Base-by-base conservation (phyloP, 2,113 vertebrate genomes). In the Geothlypis trichas region DNA sequence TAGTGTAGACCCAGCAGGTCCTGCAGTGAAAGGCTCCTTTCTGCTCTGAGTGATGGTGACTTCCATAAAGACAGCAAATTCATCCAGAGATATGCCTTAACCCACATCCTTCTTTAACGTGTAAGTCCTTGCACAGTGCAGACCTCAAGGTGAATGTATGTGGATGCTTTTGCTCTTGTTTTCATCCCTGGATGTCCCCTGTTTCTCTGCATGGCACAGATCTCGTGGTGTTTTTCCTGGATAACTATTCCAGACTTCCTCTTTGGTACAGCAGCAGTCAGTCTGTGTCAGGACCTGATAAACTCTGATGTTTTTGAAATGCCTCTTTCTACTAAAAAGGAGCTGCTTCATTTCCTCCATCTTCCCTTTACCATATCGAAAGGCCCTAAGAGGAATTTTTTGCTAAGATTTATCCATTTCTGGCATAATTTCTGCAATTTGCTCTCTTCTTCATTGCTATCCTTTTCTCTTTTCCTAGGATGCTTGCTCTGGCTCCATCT, bases 1-100 rank as follows among this genome's bases (percentile, higher is more conserved):
- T 72, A 58, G 44, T n/a, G 71, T 26, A 81, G 90, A 90, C 77
- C 68, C 49, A 90, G 80, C 84, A 95, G 74, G 71, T 78, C 51
- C 67, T 89, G 37, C 76, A 84, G 42, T 96, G 94, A 97, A 97
- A 95, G 90, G 37, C 86, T 87, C 44, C 89, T 87, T 97, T 96
- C 77, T 95, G 80, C 79, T 88, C 88, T 42, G 66, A 49, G 41
- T 30, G 78, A 69, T 94, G 80, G 61, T 27, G 93, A 83, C 83
- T 78, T 71, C 76, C 51, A n/a, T 39, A 76, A 85, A 92, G 83
- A 87, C 28, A 90, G 86, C n/a, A 93, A 96, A 93, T 79, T 89
- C 76, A 89, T 89, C 68, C 26, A 5, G 83, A 82, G 67, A 85
- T 62, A 76, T 1, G 33, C 35, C 85, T 80, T 73, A 91, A 83